phyloP scores from a whole-genome alignment of 2,113 vertebrate species.

The human (Homo sapiens) region GRCh38 chr2:213168001-213168500 shows the following conservation, averaged over 20 bases:
- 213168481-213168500: not conserved
- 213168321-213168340: conserved; percentile 10
- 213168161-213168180: conserved; percentile 59
- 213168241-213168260: not conserved
- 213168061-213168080: conserved; percentile 38
- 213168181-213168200: conserved; percentile 59
- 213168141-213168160: conserved; percentile 76
- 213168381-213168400: not conserved
- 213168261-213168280: not conserved
- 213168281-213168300: not conserved
- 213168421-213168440: not conserved
- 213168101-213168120: conserved; percentile 74
- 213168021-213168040: not conserved
- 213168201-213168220: conserved; percentile 21
- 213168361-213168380: not conserved
- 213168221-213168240: not conserved
- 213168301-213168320: not conserved
- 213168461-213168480: not conserved
- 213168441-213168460: not conserved
- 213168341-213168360: conserved; percentile 42
- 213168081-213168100: conserved; percentile 67
- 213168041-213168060: conserved; percentile 52
- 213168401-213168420: not conserved
- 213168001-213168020: conserved; percentile 1
- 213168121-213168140: conserved; percentile 67